A percentile compares a stretch with the other conserved stretches of the same genome.
phyloP scores from a whole-genome alignment of 2,113 vertebrate genomes.

The Poeciliopsis occidentalis region DNA sequence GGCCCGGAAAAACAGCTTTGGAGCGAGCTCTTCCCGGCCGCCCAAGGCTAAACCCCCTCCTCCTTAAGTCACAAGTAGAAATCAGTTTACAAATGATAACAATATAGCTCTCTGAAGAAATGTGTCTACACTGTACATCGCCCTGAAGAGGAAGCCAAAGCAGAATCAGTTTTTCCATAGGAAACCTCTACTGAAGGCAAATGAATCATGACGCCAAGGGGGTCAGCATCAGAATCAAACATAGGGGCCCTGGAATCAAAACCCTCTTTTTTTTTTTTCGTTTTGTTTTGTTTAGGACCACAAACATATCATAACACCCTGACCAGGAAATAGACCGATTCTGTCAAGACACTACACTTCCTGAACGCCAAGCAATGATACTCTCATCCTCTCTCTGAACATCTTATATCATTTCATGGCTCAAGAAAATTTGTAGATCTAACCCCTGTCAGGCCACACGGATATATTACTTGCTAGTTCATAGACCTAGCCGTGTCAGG shows the following conservation, averaged over 20 bases:
- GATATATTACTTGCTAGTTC: conserved; percentile 44
- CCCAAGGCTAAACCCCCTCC: conserved; percentile 71
- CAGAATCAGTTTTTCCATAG: conserved; percentile 86
- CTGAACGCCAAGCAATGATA: conserved; percentile 58
- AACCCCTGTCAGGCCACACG: conserved; percentile 80
- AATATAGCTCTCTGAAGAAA: conserved; percentile 83
- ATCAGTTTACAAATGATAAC: conserved; percentile 81
- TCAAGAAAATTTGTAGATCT: conserved; percentile 47
- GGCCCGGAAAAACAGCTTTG: conserved; percentile 59
- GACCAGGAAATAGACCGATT: conserved; percentile 53
- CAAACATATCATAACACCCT: conserved; percentile 50
- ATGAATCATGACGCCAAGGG: conserved; percentile 77
- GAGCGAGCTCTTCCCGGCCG: conserved; percentile 61
- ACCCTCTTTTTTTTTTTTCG: conserved; percentile 47
- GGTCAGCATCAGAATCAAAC: conserved; percentile 74
- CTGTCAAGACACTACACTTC: conserved; percentile 44
- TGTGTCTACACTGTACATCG: conserved; percentile 84
- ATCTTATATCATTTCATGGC: conserved; percentile 53
- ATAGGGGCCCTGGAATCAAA: conserved; percentile 77
- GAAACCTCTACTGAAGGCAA: conserved; percentile 87
- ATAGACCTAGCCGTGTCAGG: conserved; percentile 48
- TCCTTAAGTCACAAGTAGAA: conserved; percentile 81
- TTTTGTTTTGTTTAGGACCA: conserved; percentile 65
- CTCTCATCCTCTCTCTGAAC: conserved; percentile 10
- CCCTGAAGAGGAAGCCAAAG: conserved; percentile 86